Evolutionary conservation across 2,113 vertebrate genomes (phyloP).

Genomic region (Okapia johnstoni): DNA sequence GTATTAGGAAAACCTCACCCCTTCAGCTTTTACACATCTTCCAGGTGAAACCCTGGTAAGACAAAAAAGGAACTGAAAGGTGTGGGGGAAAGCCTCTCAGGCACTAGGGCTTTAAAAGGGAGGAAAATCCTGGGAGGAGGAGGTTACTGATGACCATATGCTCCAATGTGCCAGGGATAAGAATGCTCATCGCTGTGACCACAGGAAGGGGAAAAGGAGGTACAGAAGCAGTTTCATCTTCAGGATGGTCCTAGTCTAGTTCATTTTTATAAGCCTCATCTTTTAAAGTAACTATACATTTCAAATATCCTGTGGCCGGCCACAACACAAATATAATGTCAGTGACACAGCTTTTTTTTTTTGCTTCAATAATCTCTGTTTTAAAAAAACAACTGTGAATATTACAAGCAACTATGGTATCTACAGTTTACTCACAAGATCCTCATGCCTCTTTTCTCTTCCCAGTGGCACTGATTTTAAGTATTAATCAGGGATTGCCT

Average conservation of each 20-base stretch:
- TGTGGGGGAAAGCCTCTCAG: not conserved
- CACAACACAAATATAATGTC: not conserved
- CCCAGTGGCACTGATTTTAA: not conserved
- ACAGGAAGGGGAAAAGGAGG: not conserved
- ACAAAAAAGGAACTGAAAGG: not conserved
- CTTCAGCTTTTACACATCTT: not conserved
- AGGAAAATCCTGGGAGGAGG: not conserved
- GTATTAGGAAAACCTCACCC: not conserved
- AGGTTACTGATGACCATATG: no score
- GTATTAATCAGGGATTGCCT: not conserved
- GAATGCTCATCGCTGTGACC: rapidly evolving
- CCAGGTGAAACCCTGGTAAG: not conserved
- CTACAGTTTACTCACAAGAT: not conserved
- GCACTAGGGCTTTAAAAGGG: not conserved
- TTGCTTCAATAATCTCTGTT: not conserved
- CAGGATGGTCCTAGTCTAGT: not conserved
- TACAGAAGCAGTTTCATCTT: not conserved
- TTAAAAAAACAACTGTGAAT: not conserved
- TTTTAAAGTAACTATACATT: not conserved
- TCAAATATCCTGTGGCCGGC: not conserved
- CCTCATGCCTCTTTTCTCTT: not conserved
- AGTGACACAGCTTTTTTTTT: not conserved
- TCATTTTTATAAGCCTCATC: not conserved
- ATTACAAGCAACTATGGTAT: not conserved
- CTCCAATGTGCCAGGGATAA: not conserved